Base-by-base conservation (phyloP, 1,140 invertebrate species). In the Lordiphosa stackelbergi region DNA sequence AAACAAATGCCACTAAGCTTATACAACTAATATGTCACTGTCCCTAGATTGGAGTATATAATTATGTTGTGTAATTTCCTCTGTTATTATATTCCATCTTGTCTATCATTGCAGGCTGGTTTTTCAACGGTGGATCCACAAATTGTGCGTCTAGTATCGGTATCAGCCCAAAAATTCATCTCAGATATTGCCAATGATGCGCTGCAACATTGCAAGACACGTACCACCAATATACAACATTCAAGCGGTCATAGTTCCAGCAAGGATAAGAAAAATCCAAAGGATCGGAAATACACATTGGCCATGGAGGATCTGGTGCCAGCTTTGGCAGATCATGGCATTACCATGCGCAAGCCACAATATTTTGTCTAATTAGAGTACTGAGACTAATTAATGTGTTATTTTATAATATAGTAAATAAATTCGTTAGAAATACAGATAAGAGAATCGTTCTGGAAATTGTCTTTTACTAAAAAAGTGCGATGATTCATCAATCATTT, bases 171-270 rank as follows among this genome's bases (percentile, higher is more conserved):
- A 87, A 99, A 99, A 87, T 99, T 98, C 85, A 94, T 99, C 24
- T 98, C 97, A 0, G 97, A 99, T 89, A 95, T 99, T 70, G 96
- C 96, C 0, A 98, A 99, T 87, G 97, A 99, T 90, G 97, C 97
- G 0, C 89, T 99, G 19, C 97, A 99, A 77, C 97, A 99, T 84
- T 98, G 97, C 85, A 97, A 97, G 88, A 95, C 96, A 72, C 90
- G 96, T 53, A 94, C 93, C 1, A 93, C 93, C 1, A 95, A 93
- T 68, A 94, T 73, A 91, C 88, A 60, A 86, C 78, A 85, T 37
- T 81, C 78, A 12, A 79, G 89, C 47, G 89, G 78, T 10, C 84
- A 84, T 38, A 84, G 70, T 19, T 75, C 78, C 3, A 81, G 55
- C 53, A 86, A 86, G 74, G 74, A 81, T 40, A 85, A 69, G 57